phyloP scores from a whole-genome alignment of 2,797 vertebrate species.

The Urophycis tenuis region DNA sequence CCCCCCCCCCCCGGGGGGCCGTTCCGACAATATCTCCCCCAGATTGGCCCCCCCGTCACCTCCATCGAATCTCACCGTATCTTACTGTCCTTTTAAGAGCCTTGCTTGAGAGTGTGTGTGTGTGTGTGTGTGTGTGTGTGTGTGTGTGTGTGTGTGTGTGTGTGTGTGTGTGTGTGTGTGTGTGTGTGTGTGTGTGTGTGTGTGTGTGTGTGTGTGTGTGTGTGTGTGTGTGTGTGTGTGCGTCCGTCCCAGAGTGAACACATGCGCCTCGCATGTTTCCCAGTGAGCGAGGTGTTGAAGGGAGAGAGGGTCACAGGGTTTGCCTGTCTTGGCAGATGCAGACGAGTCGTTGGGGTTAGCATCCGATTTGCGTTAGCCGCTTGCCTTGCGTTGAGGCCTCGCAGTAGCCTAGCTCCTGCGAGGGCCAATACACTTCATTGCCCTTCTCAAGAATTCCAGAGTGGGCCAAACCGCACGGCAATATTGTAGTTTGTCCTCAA shows the following conservation, averaged over 20 bases:
- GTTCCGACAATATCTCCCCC: slow-evolving; percentile 37
- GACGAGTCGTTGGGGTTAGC: too few relatives aligned
- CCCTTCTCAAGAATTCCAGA: too few relatives aligned
- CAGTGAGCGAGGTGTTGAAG: too few relatives aligned
- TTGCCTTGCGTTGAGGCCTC: too few relatives aligned
- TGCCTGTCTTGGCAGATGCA: too few relatives aligned
- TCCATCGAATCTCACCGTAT: slow-evolving; percentile 7
- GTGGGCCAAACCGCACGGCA: too few relatives aligned
- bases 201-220: not conserved
- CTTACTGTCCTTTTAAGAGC: slow-evolving; percentile 36
- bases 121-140: not conserved
- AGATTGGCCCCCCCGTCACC: slow-evolving; percentile 31
- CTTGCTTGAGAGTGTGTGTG: not conserved
- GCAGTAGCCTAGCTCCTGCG: too few relatives aligned
- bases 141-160: not conserved
- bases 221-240: not conserved
- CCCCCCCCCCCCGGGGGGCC: slow-evolving; percentile 15
- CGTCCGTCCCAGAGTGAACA: slow-evolving; percentile 6
- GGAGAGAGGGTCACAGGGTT: not conserved
- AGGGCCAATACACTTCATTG: too few relatives aligned
- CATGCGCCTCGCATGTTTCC: slow-evolving; percentile 17
- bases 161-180: not conserved
- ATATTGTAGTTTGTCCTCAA: too few relatives aligned
- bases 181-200: not conserved
- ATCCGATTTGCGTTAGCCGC: too few relatives aligned